Conservation (phyloP, 2,113 vertebrate species). For the Saccopteryx bilineata region DNA sequence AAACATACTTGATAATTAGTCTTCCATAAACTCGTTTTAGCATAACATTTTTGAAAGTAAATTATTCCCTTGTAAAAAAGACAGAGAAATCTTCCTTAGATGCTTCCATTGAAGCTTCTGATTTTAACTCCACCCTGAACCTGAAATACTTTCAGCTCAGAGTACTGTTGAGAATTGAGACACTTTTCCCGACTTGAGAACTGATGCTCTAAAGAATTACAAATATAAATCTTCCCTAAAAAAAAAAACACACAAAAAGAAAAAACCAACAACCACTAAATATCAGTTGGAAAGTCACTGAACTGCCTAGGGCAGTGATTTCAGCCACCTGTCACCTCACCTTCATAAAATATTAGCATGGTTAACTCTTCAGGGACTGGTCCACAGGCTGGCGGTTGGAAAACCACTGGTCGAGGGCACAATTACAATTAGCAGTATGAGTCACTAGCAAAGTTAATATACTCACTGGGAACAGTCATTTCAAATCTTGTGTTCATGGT, state of each 20-base stretch:
- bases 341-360: too few relatives aligned
- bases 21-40: neutral
- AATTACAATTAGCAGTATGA: neutral
- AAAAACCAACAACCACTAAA: neutral
- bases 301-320: neutral
- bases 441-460: neutral
- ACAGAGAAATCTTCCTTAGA: neutral
- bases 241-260: neutral
- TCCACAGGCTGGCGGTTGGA: too few relatives aligned
- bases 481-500: neutral
- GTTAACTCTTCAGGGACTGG: too few relatives aligned
- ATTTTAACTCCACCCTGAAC: neutral
- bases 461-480: neutral
- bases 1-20: neutral
- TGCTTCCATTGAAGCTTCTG: neutral
- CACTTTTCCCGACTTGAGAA: neutral
- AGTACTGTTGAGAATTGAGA: neutral
- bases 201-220: conserved; percentile 24
- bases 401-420: neutral
- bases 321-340: too few relatives aligned
- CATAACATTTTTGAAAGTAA: neutral
- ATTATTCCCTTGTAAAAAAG: neutral
- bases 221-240: neutral
- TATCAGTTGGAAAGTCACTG: neutral
- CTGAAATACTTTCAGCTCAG: neutral